Conservation (phyloP, 2,888 invertebrate species). For the Heliconius ethilla region DNA sequence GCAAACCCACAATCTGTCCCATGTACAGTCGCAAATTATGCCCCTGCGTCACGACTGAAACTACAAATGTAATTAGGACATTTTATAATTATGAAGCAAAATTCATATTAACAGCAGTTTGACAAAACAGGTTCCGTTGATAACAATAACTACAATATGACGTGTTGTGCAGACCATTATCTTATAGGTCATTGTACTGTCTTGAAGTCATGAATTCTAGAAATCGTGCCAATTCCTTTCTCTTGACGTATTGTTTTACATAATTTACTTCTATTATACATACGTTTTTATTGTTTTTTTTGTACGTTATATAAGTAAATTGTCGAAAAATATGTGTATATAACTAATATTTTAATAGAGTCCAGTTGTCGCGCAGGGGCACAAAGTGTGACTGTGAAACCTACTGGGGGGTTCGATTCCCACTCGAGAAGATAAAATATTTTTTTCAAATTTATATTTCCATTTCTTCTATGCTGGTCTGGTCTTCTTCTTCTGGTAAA, state of each 20-base stretch:
- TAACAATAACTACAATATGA: neutral
- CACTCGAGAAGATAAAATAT: too few species aligned
- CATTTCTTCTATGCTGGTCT: too few species aligned
- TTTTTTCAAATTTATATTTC: too few species aligned
- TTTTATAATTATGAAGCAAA: too few species aligned
- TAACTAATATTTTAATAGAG: neutral
- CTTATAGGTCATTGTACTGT: constrained; percentile 25
- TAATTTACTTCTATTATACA: neutral
- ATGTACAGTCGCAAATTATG: too few species aligned
- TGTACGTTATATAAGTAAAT: neutral
- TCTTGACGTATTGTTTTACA: neutral
- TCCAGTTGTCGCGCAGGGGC: too few species aligned
- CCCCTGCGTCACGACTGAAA: too few species aligned
- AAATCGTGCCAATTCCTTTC: constrained; percentile 22
- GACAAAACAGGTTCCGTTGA: neutral
- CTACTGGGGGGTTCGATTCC: too few species aligned
- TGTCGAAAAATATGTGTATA: neutral
- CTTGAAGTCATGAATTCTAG: constrained; percentile 23
- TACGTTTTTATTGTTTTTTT: neutral
- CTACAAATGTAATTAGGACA: too few species aligned
- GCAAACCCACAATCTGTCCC: too few species aligned
- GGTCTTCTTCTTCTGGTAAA: too few species aligned
- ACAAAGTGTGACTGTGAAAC: too few species aligned
- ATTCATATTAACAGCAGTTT: neutral
- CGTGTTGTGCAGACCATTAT: neutral